phyloP scores from a whole-genome alignment of 1,140 invertebrate species.

The Drosophila kurseongensis region DNA sequence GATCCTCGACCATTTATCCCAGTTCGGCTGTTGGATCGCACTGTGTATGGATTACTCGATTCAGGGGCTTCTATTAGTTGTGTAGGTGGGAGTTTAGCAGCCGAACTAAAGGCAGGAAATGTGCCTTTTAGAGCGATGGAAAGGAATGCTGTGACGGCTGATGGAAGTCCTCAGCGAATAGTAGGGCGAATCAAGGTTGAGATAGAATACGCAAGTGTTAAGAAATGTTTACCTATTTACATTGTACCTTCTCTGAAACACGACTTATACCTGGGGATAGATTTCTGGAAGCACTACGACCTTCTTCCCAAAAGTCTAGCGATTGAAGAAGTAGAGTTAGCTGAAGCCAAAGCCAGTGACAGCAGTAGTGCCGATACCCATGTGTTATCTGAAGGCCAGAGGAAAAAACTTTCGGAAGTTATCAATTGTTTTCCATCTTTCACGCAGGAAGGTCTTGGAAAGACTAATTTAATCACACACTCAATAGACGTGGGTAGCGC shows the following conservation, averaged over 20 bases:
- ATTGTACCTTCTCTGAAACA: no score
- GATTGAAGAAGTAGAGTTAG: background rate
- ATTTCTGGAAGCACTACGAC: background rate
- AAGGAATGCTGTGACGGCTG: background rate
- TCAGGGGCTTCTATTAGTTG: background rate
- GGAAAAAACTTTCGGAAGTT: background rate
- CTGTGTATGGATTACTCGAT: no score
- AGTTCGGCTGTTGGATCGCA: no score
- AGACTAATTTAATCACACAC: background rate
- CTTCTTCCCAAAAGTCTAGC: background rate
- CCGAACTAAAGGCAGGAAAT: background rate
- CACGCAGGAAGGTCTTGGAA: background rate
- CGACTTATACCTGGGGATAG: no score
- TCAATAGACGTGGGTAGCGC: no score
- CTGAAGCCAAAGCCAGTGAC: background rate
- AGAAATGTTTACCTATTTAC: background rate
- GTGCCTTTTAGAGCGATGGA: background rate
- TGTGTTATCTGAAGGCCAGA: background rate
- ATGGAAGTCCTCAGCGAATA: slow-evolving; percentile 3
- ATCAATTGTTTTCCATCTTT: background rate
- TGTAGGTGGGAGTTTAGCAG: slow-evolving; percentile 1
- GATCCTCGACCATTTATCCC: no score
- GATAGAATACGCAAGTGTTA: background rate
- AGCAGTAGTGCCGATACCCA: background rate
- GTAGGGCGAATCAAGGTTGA: background rate